phyloP scores from a whole-genome alignment of 2,113 vertebrate genomes.

The Lipotes vexillifer region DNA sequence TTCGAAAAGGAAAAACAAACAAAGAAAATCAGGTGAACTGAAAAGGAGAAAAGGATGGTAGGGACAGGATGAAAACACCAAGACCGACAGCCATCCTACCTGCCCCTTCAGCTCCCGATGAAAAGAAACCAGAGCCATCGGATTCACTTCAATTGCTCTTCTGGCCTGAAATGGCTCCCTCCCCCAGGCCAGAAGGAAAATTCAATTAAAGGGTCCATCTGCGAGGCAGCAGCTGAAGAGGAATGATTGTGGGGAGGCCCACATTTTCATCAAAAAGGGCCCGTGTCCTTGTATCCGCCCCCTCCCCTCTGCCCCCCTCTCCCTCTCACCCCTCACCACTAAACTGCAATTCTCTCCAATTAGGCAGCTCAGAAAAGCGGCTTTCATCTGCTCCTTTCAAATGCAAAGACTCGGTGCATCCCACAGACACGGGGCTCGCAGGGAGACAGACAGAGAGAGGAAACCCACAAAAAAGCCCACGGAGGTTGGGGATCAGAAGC shows the following conservation, averaged over 20 bases:
- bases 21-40: background rate
- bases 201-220: conserved; percentile 88
- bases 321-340: conserved; percentile 55
- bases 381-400: conserved; percentile 76
- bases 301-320: conserved; percentile 39
- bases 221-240: conserved; percentile 83
- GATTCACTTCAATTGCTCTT: conserved; percentile 84
- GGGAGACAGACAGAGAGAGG: background rate
- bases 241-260: conserved; percentile 78
- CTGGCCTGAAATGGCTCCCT: conserved; percentile 82
- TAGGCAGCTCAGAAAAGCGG: conserved; percentile 73
- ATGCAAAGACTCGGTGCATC: conserved; percentile 64
- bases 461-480: background rate
- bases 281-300: background rate
- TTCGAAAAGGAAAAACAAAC: background rate
- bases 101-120: conserved; percentile 64
- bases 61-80: background rate
- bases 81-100: conserved; percentile 51
- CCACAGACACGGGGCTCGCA: background rate
- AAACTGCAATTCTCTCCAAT: conserved; percentile 76
- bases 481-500: conserved; percentile 58
- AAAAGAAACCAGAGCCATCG: conserved; percentile 77
- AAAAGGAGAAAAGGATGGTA: background rate
- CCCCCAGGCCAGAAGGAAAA: conserved; percentile 83
- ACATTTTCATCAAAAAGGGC: conserved; percentile 82